Evolutionary conservation across 2,113 vertebrate genomes (phyloP).

Genomic region (Hydropotes inermis): DNA sequence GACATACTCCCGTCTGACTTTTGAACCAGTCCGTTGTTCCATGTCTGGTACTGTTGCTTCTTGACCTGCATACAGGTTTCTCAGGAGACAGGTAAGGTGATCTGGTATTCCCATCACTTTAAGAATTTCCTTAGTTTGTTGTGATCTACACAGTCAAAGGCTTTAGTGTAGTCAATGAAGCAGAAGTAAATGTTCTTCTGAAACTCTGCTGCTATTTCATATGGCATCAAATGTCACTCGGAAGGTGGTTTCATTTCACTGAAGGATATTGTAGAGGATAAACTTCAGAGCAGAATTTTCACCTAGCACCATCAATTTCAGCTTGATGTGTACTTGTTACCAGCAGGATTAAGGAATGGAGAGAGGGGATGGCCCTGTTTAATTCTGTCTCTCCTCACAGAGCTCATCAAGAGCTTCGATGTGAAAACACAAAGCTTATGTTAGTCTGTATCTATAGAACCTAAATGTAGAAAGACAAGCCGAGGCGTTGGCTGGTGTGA

Average conservation of each 20-base stretch:
- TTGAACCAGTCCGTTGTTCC: not conserved
- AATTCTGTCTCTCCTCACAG: conserved; percentile 32
- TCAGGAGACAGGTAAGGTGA: not conserved
- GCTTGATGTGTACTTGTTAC: not conserved
- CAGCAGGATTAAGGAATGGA: conserved; percentile 32
- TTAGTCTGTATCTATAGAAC: conserved; percentile 35
- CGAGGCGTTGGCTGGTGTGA: conserved; percentile 33
- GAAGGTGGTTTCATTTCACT: not conserved
- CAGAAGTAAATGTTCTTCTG: not conserved
- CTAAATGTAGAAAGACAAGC: conserved; percentile 64
- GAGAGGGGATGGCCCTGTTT: not conserved
- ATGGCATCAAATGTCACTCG: not conserved
- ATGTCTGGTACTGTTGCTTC: not conserved
- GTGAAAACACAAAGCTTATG: conserved; percentile 57
- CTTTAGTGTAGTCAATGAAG: not conserved
- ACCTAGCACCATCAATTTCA: not conserved
- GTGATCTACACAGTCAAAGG: not conserved
- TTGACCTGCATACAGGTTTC: not conserved
- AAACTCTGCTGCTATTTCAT: not conserved
- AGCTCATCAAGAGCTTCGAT: conserved; percentile 72
- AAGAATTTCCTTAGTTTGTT: not conserved
- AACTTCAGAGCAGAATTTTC: not conserved
- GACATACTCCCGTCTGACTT: not conserved
- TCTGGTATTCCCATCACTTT: not conserved
- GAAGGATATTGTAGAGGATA: not conserved